Base-by-base conservation (phyloP, 2,113 vertebrate genomes). In the Pomatorhinus ruficollis region DNA sequence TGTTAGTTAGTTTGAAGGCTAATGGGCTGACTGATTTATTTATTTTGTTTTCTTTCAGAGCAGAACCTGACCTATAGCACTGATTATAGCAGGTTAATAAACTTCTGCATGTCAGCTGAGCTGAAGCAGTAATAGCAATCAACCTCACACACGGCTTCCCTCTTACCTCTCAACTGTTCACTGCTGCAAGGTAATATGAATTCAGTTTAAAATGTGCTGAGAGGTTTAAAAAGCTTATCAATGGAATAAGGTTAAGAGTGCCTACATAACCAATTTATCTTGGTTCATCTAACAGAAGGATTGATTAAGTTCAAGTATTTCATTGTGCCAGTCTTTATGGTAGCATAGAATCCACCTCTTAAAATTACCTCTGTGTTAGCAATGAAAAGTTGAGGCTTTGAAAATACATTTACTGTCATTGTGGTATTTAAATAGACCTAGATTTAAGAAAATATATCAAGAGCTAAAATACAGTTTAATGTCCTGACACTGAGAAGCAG, bases 191-290 rank as follows among this genome's bases (percentile, higher is more conserved):
- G 9, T 7, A 47, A 49, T 25, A 45, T 2, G 27, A 91, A 94
- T 85, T 69, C 3, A 5, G 25, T 12, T 88, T 57, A 49, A 90
- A 87, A 30, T 76, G 25, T 0, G 0, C 40, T 77, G 40, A 88
- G 27, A 94, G 27, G 28, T 87, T 93, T 79, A n/a, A 76, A 91
- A 91, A 83, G 9, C n/a, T 87, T 64, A 80, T 85, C 45, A 88
- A 57, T 18, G 7, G 74, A 50, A n/a, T 65, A 91, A 65, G 69
- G 57, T 33, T 71, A 70, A 70, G 16, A 79, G 9, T 19, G 33
- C 27, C 24, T 35, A 84, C 12, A 39, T 24, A 72, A 77, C 9
- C 16, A 25, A 27, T 40, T 92, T 74, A 83, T 70, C 63, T 49
- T 52, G 21, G 23, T 61, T 90, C 35, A 60, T 47, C 53, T 85